A percentile compares a stretch with the other conserved stretches of the same genome.
Evolutionary conservation across 2,113 vertebrate genomes (phyloP).

Genomic region (Caloenas nicobarica): DNA sequence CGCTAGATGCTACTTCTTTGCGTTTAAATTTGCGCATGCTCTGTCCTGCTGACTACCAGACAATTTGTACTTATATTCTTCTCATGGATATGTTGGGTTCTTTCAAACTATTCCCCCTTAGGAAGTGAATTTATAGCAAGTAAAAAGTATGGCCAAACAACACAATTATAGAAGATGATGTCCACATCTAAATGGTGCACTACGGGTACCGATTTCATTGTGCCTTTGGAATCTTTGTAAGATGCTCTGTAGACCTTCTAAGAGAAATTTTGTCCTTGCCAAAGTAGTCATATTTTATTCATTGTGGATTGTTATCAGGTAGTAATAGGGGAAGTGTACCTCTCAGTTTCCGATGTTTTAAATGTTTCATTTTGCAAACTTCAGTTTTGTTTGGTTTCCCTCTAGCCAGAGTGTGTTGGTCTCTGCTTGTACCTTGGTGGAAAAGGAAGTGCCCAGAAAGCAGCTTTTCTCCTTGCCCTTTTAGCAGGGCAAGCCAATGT

Average conservation of each 20-base stretch:
- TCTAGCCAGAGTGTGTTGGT: neutral
- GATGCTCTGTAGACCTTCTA: neutral
- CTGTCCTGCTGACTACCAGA: neutral
- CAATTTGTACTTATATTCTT: neutral
- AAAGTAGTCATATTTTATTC: neutral
- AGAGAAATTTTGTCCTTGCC: neutral
- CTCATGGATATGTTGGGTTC: neutral
- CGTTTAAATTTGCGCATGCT: neutral
- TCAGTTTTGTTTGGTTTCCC: neutral
- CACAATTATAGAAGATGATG: neutral
- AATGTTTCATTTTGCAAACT: neutral
- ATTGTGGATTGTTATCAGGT: neutral
- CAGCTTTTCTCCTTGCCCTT: neutral
- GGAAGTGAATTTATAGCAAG: neutral
- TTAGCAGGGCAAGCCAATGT: neutral
- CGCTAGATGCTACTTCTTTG: neutral
- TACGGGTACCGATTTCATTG: neutral
- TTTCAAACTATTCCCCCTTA: neutral
- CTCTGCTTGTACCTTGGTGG: fast-evolving
- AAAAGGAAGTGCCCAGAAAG: neutral
- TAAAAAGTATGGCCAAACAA: neutral
- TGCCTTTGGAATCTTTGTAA: neutral
- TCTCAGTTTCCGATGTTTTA: neutral
- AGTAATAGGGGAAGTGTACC: neutral
- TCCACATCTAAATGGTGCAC: neutral